Percentiles rank a stretch among this genome's conserved stretches.
Evolutionary conservation across 2,113 vertebrate genomes (phyloP).

Genomic region (Excalfactoria chinensis): DNA sequence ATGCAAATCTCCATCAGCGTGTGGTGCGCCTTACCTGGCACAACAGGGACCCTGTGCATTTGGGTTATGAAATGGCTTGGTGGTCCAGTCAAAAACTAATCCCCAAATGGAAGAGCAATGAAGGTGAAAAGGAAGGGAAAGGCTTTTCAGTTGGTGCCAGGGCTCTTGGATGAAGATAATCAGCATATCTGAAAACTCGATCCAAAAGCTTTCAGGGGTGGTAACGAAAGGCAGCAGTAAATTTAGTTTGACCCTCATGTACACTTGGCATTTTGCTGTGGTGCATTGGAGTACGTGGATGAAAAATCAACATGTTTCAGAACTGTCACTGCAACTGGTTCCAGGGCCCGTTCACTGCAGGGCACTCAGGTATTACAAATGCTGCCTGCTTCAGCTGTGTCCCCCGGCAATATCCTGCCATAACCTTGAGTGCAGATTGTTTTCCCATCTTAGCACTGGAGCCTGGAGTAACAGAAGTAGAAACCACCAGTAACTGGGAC

Average conservation of each 20-base stretch:
- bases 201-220: constrained; percentile 26
- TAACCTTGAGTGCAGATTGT: background rate
- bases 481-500: background rate
- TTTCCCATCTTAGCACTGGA: background rate
- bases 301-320: constrained; percentile 16
- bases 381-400: background rate
- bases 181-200: background rate
- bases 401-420: background rate
- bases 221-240: background rate
- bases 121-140: background rate
- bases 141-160: background rate
- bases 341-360: background rate
- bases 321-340: background rate
- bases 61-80: background rate
- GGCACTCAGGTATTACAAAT: background rate
- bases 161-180: background rate
- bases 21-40: background rate
- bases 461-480: background rate
- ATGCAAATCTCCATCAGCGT: background rate
- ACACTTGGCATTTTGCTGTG: background rate
- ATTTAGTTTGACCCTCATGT: constrained; percentile 7
- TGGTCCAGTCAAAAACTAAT: background rate
- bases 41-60: rapidly evolving
- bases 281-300: background rate
- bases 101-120: constrained; percentile 15